A percentile compares a stretch with the other conserved stretches of the same genome.
phyloP scores from a whole-genome alignment of 1,140 invertebrate species.

The Drosophila eugracilis region DNA sequence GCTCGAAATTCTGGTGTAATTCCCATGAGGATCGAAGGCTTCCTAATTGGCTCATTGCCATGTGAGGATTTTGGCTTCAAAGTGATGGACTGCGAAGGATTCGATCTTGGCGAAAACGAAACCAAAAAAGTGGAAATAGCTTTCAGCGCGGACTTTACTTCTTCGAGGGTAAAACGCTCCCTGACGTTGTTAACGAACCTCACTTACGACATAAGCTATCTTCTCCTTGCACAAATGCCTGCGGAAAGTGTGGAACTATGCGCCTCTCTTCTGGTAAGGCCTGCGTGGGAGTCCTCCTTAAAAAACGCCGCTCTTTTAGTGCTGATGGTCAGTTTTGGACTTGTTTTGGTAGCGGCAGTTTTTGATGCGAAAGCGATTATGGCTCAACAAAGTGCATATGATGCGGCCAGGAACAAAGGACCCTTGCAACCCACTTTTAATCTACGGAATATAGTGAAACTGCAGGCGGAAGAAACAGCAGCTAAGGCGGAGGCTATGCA shows the following conservation, averaged over 20 bases:
- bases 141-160: constrained; percentile 97
- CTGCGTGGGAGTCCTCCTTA: constrained; percentile 91
- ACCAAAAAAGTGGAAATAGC: constrained; percentile 95
- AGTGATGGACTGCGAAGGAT: constrained; percentile 93
- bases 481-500: constrained; percentile 35
- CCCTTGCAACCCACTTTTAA: constrained; percentile 87
- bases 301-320: constrained; percentile 89
- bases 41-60: constrained; percentile 90
- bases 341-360: constrained; percentile 89
- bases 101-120: constrained; percentile 92
- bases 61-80: constrained; percentile 96
- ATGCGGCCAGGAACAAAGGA: constrained; percentile 85
- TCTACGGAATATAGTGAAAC: constrained; percentile 85
- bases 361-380: constrained; percentile 91
- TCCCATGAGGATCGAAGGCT: constrained; percentile 90
- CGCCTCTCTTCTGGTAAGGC: constrained; percentile 89
- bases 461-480: constrained; percentile 56
- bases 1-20: constrained; percentile 95
- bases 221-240: constrained; percentile 93
- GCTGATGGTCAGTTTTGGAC: constrained; percentile 88
- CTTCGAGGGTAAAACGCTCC: constrained; percentile 90
- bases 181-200: constrained; percentile 88
- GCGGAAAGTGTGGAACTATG: constrained; percentile 91
- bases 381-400: constrained; percentile 85
- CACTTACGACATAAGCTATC: constrained; percentile 88